Percentiles rank a stretch among this genome's conserved stretches.
Evolutionary conservation across 1,140 invertebrate species (phyloP).

Genomic region (Sinonovacula constricta): DNA sequence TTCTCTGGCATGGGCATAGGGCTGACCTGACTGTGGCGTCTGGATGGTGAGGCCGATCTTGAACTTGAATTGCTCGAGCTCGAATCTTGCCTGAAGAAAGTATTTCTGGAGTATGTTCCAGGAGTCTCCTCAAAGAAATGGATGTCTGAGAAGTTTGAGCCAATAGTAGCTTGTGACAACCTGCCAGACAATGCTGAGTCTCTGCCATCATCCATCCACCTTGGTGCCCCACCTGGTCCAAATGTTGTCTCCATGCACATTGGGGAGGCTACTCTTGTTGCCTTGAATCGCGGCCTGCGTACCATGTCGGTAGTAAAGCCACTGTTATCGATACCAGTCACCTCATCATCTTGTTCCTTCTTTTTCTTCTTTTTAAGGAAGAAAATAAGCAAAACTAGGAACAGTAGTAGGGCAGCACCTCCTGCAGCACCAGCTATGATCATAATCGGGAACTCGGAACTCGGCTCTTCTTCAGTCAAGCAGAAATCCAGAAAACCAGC

Average conservation of each 20-base stretch:
- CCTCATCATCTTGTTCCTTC: conserved; percentile 22
- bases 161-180: conserved; percentile 6
- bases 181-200: conserved; percentile 15
- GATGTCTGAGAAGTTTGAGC: conserved; percentile 24
- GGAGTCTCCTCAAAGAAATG: too few species aligned
- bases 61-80: too few species aligned
- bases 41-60: too few species aligned
- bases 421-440: conserved; percentile 16
- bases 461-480: not conserved
- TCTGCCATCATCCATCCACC: conserved; percentile 18
- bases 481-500: conserved; percentile 45
- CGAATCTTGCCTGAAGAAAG: too few species aligned
- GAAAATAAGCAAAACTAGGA: not conserved
- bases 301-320: not conserved
- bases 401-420: not conserved
- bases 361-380: conserved; percentile 29
- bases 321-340: not conserved
- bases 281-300: not conserved
- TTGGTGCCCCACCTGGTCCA: not conserved
- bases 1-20: too few species aligned
- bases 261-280: not conserved
- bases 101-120: too few species aligned
- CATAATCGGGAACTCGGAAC: not conserved
- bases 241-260: not conserved
- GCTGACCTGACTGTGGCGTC: too few species aligned